Conservation (phyloP, 2,113 vertebrate species). For the Mesembrinibis cayennensis region DNA sequence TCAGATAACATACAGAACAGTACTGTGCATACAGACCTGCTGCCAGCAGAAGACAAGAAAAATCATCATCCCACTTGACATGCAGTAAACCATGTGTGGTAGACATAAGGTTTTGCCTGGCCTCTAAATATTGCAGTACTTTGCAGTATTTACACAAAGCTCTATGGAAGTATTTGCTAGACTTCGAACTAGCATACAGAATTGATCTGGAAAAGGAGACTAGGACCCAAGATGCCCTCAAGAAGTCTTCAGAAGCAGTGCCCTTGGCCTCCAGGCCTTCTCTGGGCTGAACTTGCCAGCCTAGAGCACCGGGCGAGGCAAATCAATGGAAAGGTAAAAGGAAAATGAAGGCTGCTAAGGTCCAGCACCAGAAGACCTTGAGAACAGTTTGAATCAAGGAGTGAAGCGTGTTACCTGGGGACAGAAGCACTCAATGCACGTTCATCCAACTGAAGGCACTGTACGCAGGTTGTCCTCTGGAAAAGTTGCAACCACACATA, state of each 20-base stretch:
- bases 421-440: neutral
- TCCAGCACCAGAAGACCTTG: neutral
- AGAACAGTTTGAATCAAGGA: neutral
- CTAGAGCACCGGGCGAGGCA: neutral
- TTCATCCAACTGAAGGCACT: neutral
- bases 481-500: neutral
- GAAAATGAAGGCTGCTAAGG: neutral
- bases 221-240: neutral
- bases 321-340: neutral
- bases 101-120: neutral
- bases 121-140: neutral
- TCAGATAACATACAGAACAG: neutral
- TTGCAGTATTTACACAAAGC: neutral
- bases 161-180: neutral
- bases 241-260: neutral
- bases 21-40: neutral
- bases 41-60: neutral
- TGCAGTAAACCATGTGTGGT: neutral
- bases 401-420: neutral
- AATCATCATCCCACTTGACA: neutral
- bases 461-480: neutral
- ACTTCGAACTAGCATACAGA: neutral
- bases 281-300: neutral
- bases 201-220: neutral
- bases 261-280: neutral